phyloP scores from a whole-genome alignment of 2,113 vertebrate species.

The Pimephales promelas region DNA sequence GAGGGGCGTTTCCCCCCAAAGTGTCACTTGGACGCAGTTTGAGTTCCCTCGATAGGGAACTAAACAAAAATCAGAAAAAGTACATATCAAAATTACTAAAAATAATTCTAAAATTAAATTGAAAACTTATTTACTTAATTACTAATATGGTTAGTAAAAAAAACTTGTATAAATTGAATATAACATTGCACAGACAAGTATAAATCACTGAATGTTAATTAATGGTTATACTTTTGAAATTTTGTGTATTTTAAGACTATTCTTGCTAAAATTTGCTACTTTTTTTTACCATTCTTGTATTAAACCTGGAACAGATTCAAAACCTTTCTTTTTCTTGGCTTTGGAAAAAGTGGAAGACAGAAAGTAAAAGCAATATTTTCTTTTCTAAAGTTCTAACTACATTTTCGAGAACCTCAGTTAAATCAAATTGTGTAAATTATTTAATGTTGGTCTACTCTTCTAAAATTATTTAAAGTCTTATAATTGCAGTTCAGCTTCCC shows the following conservation, averaged over 20 bases:
- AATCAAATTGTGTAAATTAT: constrained; percentile 86
- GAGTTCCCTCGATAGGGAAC: too few species aligned
- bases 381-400: constrained; percentile 75
- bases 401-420: constrained; percentile 80
- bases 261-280: background rate
- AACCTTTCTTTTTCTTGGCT: too few species aligned
- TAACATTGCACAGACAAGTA: background rate
- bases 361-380: constrained; percentile 29
- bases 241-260: background rate
- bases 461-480: constrained; percentile 93
- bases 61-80: background rate
- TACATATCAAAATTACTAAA: background rate
- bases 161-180: too few species aligned
- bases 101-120: too few species aligned
- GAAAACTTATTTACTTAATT: too few species aligned
- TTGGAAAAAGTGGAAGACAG: background rate
- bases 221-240: background rate
- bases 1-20: too few species aligned
- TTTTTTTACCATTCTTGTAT: background rate
- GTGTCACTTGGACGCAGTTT: too few species aligned
- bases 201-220: background rate
- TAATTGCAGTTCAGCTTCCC: constrained; percentile 85
- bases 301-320: background rate
- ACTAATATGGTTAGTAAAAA: too few species aligned
- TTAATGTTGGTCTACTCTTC: constrained; percentile 88